Evolutionary conservation across 2,797 vertebrate genomes (phyloP), one percentile per base, ranked within the genome.

Genomic region (Phalloptychus januarius): DNA sequence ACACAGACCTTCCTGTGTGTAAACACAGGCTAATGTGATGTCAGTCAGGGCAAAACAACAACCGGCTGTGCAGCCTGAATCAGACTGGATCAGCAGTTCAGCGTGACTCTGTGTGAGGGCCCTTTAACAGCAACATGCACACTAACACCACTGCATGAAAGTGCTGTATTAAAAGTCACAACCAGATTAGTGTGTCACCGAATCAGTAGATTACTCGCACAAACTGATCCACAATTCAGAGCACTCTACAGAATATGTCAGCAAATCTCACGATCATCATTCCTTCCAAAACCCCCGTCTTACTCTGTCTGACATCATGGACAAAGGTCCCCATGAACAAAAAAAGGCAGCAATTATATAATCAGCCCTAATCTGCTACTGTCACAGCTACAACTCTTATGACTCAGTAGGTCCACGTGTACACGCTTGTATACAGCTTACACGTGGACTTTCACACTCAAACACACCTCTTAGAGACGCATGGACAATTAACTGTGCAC

Each of bases 161-260:
- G 31, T 58, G 38, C 40, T 31, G 69, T 1, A 5, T 63, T 74
- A 74, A 74, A 75, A 80, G 71, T 70, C 48, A 67, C 38, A 74
- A 63, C 67, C 52, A 80, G 69, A 80, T 71, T 76, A 78, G 78
- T 81, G 56, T 79, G 50, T 79, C 76, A 78, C 58, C 79, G 48
- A 80, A 36, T 71, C 67, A 71, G 58, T 69, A 72, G 77, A 72
- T 72, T 74, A 79, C 74, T 78, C 44, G 75, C 31, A 77, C 12
- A 76, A 18, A 74, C 18, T 91, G 87, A 91, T 88, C 89, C 83
- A 91, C 79, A 93, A 93, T 91, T 87, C 74, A 76, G 40, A 36
- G 12, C 71, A 85, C 87, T 84, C 72, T 48, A 82, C 79, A 87
- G 80, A 83, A 83, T 63, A 71, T 65, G 52, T 75, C 80, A 80